Evolutionary conservation across 1,140 invertebrate species (phyloP).

Genomic region (Coptotermes formosanus): DNA sequence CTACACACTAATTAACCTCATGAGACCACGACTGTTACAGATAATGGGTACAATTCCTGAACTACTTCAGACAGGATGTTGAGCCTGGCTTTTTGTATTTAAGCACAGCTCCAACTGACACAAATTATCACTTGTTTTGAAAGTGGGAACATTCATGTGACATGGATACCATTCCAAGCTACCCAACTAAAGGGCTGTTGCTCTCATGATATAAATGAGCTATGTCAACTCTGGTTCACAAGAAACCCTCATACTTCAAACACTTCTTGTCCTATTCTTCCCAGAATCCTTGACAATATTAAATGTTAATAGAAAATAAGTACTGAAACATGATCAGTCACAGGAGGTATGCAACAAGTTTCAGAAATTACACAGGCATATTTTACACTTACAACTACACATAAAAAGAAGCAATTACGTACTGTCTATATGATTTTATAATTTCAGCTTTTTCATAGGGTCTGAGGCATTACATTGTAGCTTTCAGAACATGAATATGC

Average conservation of each 20-base stretch:
- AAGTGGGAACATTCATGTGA: neutral
- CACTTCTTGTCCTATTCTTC: too few relatives aligned
- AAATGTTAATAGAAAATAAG: too few relatives aligned
- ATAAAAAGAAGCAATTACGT: neutral
- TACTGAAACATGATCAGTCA: neutral
- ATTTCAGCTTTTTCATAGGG: neutral
- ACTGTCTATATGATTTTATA: neutral
- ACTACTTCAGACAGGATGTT: neutral
- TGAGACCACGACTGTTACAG: neutral
- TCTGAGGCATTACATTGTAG: slow-evolving; percentile 11
- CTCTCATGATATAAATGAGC: neutral
- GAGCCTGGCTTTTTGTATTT: neutral
- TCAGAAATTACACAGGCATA: neutral
- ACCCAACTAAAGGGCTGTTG: neutral
- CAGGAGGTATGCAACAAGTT: neutral
- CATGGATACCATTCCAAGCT: neutral
- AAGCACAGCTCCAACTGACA: neutral
- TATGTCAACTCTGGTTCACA: neutral
- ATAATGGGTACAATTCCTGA: neutral
- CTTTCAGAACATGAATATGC: neutral
- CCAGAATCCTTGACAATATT: too few relatives aligned
- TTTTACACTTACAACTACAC: neutral
- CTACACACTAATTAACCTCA: slow-evolving; percentile 1
- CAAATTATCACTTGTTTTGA: neutral
- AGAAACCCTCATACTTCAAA: too few relatives aligned